Conservation (phyloP, 1,140 invertebrate genomes). For the Drosophila willistoni region DNA sequence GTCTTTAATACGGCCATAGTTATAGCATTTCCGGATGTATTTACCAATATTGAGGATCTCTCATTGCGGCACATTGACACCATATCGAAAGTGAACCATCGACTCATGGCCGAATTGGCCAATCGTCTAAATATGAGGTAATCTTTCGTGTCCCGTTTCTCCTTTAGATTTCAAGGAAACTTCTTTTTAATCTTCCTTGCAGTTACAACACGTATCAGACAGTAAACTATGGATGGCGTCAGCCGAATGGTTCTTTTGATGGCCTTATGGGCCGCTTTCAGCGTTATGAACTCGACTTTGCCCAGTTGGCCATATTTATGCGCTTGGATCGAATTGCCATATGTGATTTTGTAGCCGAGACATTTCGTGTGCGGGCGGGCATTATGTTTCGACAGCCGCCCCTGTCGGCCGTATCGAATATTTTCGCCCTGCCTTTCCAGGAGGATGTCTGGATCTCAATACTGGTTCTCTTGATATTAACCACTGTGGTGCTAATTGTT, state of each 20-base stretch:
- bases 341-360: slow-evolving; percentile 84
- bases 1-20: slow-evolving; percentile 72
- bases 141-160: background rate
- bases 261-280: slow-evolving; percentile 85
- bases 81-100: slow-evolving; percentile 84
- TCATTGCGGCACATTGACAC: slow-evolving; percentile 84
- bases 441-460: slow-evolving; percentile 86
- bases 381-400: slow-evolving; percentile 87
- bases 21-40: slow-evolving; percentile 82
- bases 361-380: slow-evolving; percentile 83
- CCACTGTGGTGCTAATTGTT: slow-evolving; percentile 61
- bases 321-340: slow-evolving; percentile 84
- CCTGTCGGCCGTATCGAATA: slow-evolving; percentile 87
- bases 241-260: slow-evolving; percentile 84
- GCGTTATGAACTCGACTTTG: slow-evolving; percentile 84
- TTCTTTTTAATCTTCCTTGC: slow-evolving; percentile 8
- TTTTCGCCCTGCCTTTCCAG: slow-evolving; percentile 87
- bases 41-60: slow-evolving; percentile 81
- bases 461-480: slow-evolving; percentile 69
- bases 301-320: slow-evolving; percentile 84
- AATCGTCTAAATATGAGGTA: slow-evolving; percentile 84
- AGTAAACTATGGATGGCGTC: slow-evolving; percentile 84
- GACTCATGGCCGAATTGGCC: slow-evolving; percentile 82
- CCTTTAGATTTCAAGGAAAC: background rate
- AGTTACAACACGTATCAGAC: slow-evolving; percentile 84